These are phyloP conservation scores for Bradypodion ventrale DNA, from an alignment of 2,797 vertebrate species.

Conservation along the genomic window DNA sequence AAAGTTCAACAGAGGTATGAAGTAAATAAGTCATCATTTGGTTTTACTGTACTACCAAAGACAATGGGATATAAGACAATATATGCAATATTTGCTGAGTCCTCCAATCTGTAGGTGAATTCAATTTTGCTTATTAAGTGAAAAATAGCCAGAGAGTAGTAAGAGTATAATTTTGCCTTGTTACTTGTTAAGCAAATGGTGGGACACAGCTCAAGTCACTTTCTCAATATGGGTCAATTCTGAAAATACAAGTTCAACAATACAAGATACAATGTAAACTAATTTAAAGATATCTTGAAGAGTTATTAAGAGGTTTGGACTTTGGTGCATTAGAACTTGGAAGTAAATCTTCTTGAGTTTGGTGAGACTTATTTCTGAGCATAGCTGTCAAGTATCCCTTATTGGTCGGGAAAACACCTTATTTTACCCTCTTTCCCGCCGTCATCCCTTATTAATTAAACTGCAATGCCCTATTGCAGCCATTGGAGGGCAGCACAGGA, in stretches of 20 bases:
- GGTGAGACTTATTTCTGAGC: not conserved
- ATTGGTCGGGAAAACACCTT: too few species aligned
- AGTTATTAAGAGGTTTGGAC: not conserved
- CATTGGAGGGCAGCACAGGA: too few species aligned
- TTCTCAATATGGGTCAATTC: not conserved
- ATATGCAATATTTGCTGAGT: not conserved
- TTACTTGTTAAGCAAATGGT: conserved; percentile 26
- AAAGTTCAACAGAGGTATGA: conserved; percentile 87
- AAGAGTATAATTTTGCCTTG: conserved; percentile 21
- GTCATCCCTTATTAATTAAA: too few species aligned
- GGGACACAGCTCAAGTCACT: conserved; percentile 2
- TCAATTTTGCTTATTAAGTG: conserved; percentile 44
- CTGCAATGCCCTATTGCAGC: too few species aligned
- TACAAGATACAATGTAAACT: conserved; percentile 20
- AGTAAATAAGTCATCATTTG: conserved; percentile 30
- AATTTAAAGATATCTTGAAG: not conserved
- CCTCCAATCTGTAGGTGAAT: conserved; percentile 3
- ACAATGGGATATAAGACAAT: conserved; percentile 4
- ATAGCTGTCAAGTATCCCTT: too few species aligned
- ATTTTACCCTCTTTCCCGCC: too few species aligned
- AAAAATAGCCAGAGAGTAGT: conserved; percentile 30
- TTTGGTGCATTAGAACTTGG: not conserved
- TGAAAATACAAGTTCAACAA: not conserved
- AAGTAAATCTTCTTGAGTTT: not conserved
- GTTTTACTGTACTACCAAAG: conserved; percentile 18